Evolutionary conservation across 1,140 invertebrate genomes (phyloP), one percentile per base, ranked within the genome.

Genomic region (Dolichoris vasculosae): DNA sequence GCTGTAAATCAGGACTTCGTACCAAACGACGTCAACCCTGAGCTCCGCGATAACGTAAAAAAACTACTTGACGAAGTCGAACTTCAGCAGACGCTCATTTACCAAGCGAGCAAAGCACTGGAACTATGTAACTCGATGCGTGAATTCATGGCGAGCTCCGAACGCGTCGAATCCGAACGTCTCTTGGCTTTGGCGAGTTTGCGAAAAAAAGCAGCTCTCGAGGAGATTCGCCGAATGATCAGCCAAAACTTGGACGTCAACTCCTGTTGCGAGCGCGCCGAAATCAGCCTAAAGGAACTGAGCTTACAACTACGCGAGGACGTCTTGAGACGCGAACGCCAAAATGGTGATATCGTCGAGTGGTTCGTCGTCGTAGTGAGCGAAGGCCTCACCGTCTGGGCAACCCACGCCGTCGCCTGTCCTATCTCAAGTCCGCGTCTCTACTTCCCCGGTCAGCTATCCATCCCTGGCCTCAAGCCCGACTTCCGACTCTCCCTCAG

Each of bases 151-250:
- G 76, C 82, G 0, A 91, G 91, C 69, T 75, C 83, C 0, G 92
- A 93, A 83, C 90, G 92, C 67, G 88, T 94, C 4, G 93, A 94
- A 87, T 94, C 92, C 4, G 93, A 94, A 83, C 91, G 91, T 46
- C 89, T 92, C 38, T 84, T 94, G 0, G 86, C 94, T 13, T 69
- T 93, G 63, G 92, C 93, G 11, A 91, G 89, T 88, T 89, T 93
- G 55, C 86, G 87, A 63, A 89, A 89, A n/a, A 86, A 88, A 59
- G 88, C 89, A 1, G 86, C 88, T 0, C 20, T 90, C n/a, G 85
- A 90, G 0, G 89, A 92, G 87, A 90, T 93, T 1, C 81, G 89
- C 51, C 51, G 84, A 20, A 51, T 88, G 15, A 64, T 30, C 32
- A 76, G 87, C 59, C 35, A 64, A 2, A 46, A 13, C 1, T 0